A percentile compares a stretch with the other conserved stretches of the same genome.
Evolutionary conservation across 2,888 invertebrate species (phyloP).

Genomic region (Ennomos erosarius): DNA sequence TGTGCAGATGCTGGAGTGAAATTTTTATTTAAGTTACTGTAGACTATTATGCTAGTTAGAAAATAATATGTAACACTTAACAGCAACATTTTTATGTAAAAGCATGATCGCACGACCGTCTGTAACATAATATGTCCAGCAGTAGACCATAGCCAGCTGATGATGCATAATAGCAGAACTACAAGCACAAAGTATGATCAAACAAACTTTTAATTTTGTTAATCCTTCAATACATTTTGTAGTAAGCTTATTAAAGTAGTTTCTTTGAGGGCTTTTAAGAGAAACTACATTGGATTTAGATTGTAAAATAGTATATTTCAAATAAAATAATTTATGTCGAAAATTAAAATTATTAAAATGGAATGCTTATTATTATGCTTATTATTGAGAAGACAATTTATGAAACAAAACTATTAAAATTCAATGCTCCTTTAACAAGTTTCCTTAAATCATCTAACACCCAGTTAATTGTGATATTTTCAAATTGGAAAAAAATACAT

Average conservation of each 20-base stretch:
- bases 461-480: no score
- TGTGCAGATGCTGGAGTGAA: slow-evolving; percentile 59
- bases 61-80: slow-evolving; percentile 4
- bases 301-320: slow-evolving; percentile 16
- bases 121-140: background rate
- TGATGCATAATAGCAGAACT: no score
- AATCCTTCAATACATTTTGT: background rate
- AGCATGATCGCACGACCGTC: slow-evolving; percentile 5
- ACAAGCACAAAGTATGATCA: no score
- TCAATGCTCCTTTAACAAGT: background rate
- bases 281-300: slow-evolving; percentile 25
- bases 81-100: slow-evolving; percentile 2
- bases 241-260: background rate
- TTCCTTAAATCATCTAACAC: no score
- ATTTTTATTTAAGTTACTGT: slow-evolving; percentile 1
- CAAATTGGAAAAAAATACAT: no score
- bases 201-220: background rate
- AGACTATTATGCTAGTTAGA: background rate
- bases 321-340: background rate
- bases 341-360: background rate
- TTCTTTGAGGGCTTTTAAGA: slow-evolving; percentile 23
- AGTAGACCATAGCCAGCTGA: no score
- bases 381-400: slow-evolving; percentile 1
- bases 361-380: slow-evolving; percentile 3
- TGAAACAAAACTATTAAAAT: background rate